Conservation (phyloP, 1,140 invertebrate genomes). For the Drosophila obscura region DNA sequence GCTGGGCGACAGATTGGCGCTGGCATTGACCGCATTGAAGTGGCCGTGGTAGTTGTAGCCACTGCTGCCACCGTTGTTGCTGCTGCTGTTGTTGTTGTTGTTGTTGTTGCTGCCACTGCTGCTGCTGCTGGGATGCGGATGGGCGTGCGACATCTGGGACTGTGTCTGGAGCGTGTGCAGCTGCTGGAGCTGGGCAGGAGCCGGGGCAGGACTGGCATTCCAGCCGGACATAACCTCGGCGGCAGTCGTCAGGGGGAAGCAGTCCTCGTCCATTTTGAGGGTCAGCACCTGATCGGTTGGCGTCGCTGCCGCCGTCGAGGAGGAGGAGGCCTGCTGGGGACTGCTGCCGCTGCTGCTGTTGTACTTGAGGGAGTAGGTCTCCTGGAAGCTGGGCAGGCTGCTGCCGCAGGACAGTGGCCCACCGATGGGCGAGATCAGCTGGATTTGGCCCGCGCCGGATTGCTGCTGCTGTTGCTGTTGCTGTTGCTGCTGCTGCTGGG, state of each 20-base stretch:
- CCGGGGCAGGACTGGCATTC: constrained; percentile 52
- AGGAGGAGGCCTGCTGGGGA: constrained; percentile 53
- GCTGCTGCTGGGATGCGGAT: constrained; percentile 27
- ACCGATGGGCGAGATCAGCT: constrained; percentile 72
- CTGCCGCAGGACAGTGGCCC: constrained; percentile 84
- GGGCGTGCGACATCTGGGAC: constrained; percentile 38
- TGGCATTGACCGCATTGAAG: constrained; percentile 71
- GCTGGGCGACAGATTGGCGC: constrained; percentile 69
- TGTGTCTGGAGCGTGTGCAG: constrained; percentile 64
- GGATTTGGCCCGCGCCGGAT: constrained; percentile 32
- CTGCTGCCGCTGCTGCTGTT: constrained; percentile 64
- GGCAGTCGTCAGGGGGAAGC: constrained; percentile 86
- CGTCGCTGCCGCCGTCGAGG: constrained; percentile 48
- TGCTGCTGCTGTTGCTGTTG: constrained; percentile 51
- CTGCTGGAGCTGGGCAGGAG: constrained; percentile 50
- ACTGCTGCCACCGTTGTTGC: constrained; percentile 47
- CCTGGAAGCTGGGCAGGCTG: constrained; percentile 92
- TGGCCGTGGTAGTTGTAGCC: constrained; percentile 74
- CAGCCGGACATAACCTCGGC: constrained; percentile 85
- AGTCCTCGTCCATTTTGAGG: constrained; percentile 92
- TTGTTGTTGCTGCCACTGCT: constrained; percentile 30
- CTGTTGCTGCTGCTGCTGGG: constrained; percentile 40
- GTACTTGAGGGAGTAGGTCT: constrained; percentile 91
- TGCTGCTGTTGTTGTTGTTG: constrained; percentile 34
- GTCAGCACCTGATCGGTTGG: constrained; percentile 82